phyloP scores from a whole-genome alignment of 2,888 invertebrate genomes.

The Sphaerophoria taeniata region DNA sequence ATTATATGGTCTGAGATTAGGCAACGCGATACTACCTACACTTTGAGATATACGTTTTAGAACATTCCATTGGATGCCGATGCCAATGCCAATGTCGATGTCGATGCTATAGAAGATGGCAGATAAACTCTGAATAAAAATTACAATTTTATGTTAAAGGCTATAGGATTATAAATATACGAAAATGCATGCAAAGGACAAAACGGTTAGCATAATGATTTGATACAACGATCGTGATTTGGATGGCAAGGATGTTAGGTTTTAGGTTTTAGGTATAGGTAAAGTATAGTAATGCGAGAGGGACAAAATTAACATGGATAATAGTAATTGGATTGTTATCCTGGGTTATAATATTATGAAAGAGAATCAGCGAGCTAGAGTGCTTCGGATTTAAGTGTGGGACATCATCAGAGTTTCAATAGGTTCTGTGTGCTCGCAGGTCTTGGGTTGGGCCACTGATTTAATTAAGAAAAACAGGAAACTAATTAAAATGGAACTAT shows the following conservation, averaged over 20 bases:
- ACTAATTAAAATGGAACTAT: slow-evolving; percentile 37
- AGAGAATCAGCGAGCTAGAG: not conserved
- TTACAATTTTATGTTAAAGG: slow-evolving; percentile 71
- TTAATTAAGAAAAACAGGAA: slow-evolving; percentile 65
- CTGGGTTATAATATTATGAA: slow-evolving; percentile 21
- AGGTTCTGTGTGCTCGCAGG: slow-evolving; percentile 14
- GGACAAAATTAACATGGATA: slow-evolving; percentile 71
- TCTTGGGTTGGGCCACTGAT: slow-evolving; percentile 19
- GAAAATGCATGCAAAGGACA: slow-evolving; percentile 63
- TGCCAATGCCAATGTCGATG: too few relatives aligned
- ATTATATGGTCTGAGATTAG: slow-evolving; percentile 38
- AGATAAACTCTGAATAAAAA: slow-evolving; percentile 74
- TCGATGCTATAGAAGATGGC: slow-evolving; percentile 38
- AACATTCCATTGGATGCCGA: slow-evolving; percentile 48
- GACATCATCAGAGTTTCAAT: slow-evolving; percentile 24
- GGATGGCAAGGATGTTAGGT: slow-evolving; percentile 57
- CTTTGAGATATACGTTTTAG: not conserved
- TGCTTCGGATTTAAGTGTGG: slow-evolving; percentile 1
- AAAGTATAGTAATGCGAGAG: slow-evolving; percentile 6
- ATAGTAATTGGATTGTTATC: slow-evolving; percentile 71
- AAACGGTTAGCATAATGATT: slow-evolving; percentile 70
- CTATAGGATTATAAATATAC: slow-evolving; percentile 45
- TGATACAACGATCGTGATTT: slow-evolving; percentile 74
- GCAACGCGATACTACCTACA: slow-evolving; percentile 35
- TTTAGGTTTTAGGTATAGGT: too few relatives aligned